Evolutionary conservation across 1,140 invertebrate genomes (phyloP), one percentile per base, ranked within the genome.

Genomic region (Drosophila eugracilis): DNA sequence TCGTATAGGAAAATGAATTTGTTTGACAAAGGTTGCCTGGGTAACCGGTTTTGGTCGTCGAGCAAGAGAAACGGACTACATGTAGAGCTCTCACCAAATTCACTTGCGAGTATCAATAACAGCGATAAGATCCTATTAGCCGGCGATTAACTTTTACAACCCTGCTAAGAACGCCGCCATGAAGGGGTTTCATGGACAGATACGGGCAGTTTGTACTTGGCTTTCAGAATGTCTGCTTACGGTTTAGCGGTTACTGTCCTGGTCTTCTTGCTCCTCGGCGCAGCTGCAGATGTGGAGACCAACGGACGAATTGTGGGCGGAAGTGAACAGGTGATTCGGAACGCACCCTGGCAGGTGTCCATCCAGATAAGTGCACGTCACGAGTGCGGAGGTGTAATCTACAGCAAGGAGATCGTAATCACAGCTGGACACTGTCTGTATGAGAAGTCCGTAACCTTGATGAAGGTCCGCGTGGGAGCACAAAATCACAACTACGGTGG

Each of bases 341-440:
- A 93, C 36, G 94, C 93, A 60, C 94, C 94, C 32, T 94, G 93
- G 85, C 92, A 93, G 91, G 91, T 92, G 36, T 93, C 93, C n/a
- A 67, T 95, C 2, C 86, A 92, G 57, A 91, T 89, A 39, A 91
- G 89, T 0, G 91, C 92, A 0, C 85, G 90, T 30, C 93, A 94
- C 77, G 93, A 93, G 34, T 94, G 93, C 71, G 94, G 94, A 0
- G 94, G 93, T 0, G 92, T 92, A 0, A 84, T 94, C 5, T 93
- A 94, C 44, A 92, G 92, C 14, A 80, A 91, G 9, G 85, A 92
- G 2, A 93, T 93, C 6, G 92, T 94, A n/a, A 67, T 94, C 3
- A 94, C 94, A 0, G 94, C 94, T 3, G 94, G 93, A 0, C 93
- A 94, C 71, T 94, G 94, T 57, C 90, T 94, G 19, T 75, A 91